Percentiles rank a stretch among this genome's conserved stretches.
phyloP scores from a whole-genome alignment of 2,113 vertebrate genomes.

The Erpornis zantholeuca region DNA sequence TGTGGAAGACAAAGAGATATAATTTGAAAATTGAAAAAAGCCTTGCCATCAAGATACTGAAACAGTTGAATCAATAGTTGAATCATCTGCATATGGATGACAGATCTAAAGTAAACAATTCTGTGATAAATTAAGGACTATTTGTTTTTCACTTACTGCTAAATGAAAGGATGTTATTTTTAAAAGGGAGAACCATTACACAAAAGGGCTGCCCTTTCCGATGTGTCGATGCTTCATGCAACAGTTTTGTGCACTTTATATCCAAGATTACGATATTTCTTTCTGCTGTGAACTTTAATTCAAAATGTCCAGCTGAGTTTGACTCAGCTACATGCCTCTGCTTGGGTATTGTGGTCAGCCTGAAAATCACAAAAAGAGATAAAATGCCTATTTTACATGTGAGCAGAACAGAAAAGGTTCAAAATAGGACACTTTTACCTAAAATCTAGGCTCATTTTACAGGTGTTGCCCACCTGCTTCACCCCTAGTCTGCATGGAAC shows the following conservation, averaged over 20 bases:
- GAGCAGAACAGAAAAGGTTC: not conserved
- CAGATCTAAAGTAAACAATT: not conserved
- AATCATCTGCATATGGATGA: not conserved
- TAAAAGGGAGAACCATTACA: not conserved
- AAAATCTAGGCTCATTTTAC: not conserved
- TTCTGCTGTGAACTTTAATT: not conserved
- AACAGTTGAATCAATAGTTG: not conserved
- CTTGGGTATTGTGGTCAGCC: not conserved
- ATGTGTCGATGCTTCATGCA: not conserved
- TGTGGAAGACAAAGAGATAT: not conserved
- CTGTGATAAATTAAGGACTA: not conserved
- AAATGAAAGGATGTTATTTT: not conserved
- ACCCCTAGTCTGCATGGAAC: accelerated
- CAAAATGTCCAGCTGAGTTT: not conserved
- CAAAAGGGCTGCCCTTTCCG: not conserved
- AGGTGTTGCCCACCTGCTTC: not conserved
- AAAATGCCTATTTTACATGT: not conserved
- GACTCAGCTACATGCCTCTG: not conserved
- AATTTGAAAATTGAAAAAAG: not conserved
- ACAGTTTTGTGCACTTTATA: not conserved
- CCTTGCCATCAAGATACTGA: not conserved
- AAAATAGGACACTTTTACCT: not conserved
- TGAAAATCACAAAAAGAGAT: not conserved
- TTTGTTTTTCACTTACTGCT: slow-evolving; percentile 1
- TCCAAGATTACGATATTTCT: not conserved